phyloP scores from a whole-genome alignment of 2,113 vertebrate genomes.

The Cheilinus undulatus region DNA sequence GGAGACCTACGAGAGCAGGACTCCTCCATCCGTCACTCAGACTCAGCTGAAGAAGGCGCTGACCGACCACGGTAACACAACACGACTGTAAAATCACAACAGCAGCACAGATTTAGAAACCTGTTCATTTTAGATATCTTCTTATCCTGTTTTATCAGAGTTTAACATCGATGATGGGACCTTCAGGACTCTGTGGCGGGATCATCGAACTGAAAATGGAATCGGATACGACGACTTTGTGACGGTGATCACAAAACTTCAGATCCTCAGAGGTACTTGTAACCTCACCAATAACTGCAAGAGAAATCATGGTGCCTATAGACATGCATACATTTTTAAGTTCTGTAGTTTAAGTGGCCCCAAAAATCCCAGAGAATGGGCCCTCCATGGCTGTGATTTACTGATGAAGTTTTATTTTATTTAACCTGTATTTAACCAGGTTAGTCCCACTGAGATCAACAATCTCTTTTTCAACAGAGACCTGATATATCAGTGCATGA shows the following conservation, averaged over 20 bases:
- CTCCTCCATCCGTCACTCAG: constrained; percentile 41
- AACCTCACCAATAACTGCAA: no score
- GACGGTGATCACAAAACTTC: constrained; percentile 64
- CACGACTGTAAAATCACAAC: neutral
- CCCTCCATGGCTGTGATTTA: no score
- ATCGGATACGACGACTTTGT: constrained; percentile 72
- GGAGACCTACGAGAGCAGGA: constrained; percentile 55
- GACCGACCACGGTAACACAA: constrained; percentile 35
- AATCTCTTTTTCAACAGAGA: no score
- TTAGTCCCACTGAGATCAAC: no score
- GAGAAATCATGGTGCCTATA: no score
- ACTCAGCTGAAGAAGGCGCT: constrained; percentile 60
- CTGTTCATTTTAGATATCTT: neutral
- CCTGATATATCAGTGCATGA: no score
- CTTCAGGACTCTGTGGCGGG: constrained; percentile 65
- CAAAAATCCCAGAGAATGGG: no score
- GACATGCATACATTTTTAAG: no score
- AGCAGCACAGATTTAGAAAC: neutral
- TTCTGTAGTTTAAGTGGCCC: no score
- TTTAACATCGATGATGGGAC: constrained; percentile 58
- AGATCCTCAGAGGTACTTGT: constrained; percentile 70
- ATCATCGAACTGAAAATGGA: constrained; percentile 17
- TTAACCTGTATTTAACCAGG: no score
- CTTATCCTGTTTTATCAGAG: constrained; percentile 2
- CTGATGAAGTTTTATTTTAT: no score